phyloP scores from a whole-genome alignment of 2,888 invertebrate genomes.

The Drosophila paramelanica region DNA sequence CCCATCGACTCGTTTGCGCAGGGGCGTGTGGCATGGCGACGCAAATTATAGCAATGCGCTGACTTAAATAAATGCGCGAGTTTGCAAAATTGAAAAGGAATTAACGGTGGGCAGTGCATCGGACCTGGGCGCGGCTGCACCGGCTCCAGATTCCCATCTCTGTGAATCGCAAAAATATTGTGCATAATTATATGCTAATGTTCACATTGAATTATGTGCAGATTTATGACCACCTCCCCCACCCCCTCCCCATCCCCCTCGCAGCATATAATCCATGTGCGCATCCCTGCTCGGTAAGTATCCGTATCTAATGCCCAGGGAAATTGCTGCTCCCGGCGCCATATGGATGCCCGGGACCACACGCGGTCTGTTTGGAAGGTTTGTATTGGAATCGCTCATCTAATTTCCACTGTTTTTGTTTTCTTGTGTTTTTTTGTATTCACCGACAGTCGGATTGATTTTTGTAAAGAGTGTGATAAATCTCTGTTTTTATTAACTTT shows the following conservation, averaged over 20 bases:
- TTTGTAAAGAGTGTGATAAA: constrained; percentile 83
- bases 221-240: constrained; percentile 27
- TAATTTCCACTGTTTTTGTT: constrained; percentile 53
- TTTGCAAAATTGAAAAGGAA: constrained; percentile 76
- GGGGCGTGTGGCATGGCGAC: constrained; percentile 65
- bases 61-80: constrained; percentile 81
- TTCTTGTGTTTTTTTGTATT: constrained; percentile 24
- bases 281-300: constrained; percentile 1
- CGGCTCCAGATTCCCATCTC: constrained; percentile 32
- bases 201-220: constrained; percentile 44
- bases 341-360: constrained; percentile 51
- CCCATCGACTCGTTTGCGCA: constrained; percentile 29
- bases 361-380: constrained; percentile 52
- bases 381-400: constrained; percentile 74
- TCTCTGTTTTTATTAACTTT: constrained; percentile 82
- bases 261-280: neutral
- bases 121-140: constrained; percentile 13
- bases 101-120: constrained; percentile 59
- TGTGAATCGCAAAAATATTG: constrained; percentile 64
- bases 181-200: constrained; percentile 79
- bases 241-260: too few species aligned
- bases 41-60: constrained; percentile 73
- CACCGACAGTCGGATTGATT: constrained; percentile 71
- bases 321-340: constrained; percentile 61
- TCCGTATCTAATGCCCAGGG: constrained; percentile 11